Conservation (phyloP, 2,888 invertebrate genomes). For the Frankliniella intonsa region DNA sequence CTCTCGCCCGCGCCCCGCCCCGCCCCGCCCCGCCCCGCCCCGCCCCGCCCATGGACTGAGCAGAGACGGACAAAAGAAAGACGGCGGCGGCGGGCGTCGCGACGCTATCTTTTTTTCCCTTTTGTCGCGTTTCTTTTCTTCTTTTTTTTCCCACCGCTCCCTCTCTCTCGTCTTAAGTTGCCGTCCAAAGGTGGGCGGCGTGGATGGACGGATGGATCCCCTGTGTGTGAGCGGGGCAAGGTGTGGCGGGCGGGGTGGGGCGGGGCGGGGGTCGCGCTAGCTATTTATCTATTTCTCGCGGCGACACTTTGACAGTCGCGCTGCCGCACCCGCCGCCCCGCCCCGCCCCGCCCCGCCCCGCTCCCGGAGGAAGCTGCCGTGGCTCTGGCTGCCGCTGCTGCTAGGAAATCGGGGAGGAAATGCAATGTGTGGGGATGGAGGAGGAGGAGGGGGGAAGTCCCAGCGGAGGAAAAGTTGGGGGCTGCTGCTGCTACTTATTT, state of each 20-base stretch:
- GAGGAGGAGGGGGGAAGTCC: too few relatives aligned
- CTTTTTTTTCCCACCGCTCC: background rate
- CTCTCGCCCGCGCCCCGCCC: too few relatives aligned
- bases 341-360: too few relatives aligned
- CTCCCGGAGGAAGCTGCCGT: too few relatives aligned
- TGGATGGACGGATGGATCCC: constrained; percentile 5
- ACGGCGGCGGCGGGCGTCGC: background rate
- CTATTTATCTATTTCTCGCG: constrained; percentile 1
- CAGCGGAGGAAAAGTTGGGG: too few relatives aligned
- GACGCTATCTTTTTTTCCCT: background rate
- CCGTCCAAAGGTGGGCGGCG: background rate
- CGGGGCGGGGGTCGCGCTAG: background rate
- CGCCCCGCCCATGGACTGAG: too few relatives aligned
- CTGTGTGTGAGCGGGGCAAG: background rate
- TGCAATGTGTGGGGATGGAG: too few relatives aligned
- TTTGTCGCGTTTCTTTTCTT: background rate
- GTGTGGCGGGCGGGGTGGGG: background rate
- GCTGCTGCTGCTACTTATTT: too few relatives aligned
- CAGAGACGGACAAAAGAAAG: too few relatives aligned
- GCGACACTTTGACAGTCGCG: background rate
- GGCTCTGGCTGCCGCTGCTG: too few relatives aligned
- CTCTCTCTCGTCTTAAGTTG: background rate
- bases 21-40: too few relatives aligned
- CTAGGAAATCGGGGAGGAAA: too few relatives aligned
- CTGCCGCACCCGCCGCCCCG: background rate